Base-by-base conservation (phyloP, 2,888 invertebrate genomes). In the Drosophila nr. fundita region DNA sequence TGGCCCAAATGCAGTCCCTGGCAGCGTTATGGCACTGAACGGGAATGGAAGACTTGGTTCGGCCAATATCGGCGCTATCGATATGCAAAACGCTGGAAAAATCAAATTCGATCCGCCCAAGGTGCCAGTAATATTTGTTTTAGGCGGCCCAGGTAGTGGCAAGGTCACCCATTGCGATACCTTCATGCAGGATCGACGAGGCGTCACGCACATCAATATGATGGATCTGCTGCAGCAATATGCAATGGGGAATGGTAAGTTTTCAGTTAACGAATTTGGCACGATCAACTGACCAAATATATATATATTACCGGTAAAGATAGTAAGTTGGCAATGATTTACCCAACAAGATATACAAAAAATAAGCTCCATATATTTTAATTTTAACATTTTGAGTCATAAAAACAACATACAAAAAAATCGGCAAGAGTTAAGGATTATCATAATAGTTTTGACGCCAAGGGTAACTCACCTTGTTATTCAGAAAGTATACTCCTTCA, bases 91-190 rank as follows among this genome's bases (percentile, higher is more conserved):
- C 94, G 94, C 95, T 79, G 96, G 96, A 90, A 95, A 96, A 87
- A 96, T 97, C 93, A 96, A 96, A 93, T 97, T 97, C 93, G 97
- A 97, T 94, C 95, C 96, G 79, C 97, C 97, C 57, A 96, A 95
- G 92, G 97, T 97, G 90, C 97, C 97, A 68, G 97, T 98, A 92
- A 96, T 98, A 94, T 97, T 97, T 93, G 95, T 98, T 80, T 95
- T 97, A 93, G 97, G 99, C 90, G 99, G 99, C 77, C 99, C 99
- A 79, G 99, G 98, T 86, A 98, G 98, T 93, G 99, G 99, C 53
- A 99, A 99, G 96, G 98, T 99, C 94, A 99, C 99, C 90, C 98
- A 99, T 93, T 99, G 99, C 94, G 98, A 98, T 93, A 97, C 96
- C 90, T 94, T 97, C 90, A 96, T 96, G 95, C 96, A 97, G 93